Evolutionary conservation across 1,140 invertebrate species (phyloP).

Genomic region (Melanaphis sacchari): DNA sequence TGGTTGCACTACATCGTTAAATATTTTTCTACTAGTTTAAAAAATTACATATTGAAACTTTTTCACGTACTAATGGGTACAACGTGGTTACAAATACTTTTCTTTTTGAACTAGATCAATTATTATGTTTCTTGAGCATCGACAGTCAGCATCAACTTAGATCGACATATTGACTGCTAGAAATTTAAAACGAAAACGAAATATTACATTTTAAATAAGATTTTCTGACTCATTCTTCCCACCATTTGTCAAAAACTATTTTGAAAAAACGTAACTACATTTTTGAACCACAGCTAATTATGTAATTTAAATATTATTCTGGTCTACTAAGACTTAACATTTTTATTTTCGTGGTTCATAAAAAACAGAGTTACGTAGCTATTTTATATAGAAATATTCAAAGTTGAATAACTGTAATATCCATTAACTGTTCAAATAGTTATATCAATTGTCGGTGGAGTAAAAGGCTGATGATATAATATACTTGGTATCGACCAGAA

Average conservation of each 20-base stretch:
- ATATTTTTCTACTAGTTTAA: too few relatives aligned
- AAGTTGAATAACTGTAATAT: background rate
- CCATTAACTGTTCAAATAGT: background rate
- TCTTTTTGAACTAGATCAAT: background rate
- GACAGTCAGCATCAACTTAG: too few relatives aligned
- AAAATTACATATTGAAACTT: too few relatives aligned
- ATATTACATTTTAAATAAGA: background rate
- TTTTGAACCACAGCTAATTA: background rate
- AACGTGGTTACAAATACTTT: too few relatives aligned
- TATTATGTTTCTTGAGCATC: background rate
- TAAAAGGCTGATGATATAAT: background rate
- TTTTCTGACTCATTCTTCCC: background rate
- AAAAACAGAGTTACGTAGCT: too few relatives aligned
- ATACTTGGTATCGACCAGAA: background rate
- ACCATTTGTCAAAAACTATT: background rate
- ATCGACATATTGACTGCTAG: background rate
- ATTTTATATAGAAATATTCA: background rate
- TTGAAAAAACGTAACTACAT: background rate
- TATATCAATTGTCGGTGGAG: background rate
- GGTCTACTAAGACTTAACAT: background rate
- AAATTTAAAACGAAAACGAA: background rate
- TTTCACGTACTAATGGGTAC: too few relatives aligned
- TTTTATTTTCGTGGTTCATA: background rate
- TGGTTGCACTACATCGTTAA: too few relatives aligned
- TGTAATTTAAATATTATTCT: too few relatives aligned